These are phyloP conservation scores for Lepus townsendii DNA, from an alignment of 2,797 vertebrate genomes.

Conservation along the genomic window DNA sequence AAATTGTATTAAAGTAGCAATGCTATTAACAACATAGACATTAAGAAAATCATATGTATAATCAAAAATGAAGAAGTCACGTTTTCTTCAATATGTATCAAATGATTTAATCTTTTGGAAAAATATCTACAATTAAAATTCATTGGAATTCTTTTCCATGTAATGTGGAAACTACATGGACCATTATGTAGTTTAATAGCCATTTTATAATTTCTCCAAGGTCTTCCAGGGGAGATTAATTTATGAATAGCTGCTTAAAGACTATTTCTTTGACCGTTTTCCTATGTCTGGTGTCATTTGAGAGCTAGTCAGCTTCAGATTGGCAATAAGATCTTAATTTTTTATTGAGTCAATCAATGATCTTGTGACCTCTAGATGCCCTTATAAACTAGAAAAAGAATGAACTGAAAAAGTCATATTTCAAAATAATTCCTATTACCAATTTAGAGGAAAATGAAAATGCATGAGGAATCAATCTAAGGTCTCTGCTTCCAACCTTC, in stretches of 20 bases:
- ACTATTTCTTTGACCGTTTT: slow-evolving; percentile 64
- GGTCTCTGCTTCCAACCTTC: not conserved
- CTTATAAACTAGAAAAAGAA: slow-evolving; percentile 41
- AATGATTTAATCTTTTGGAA: slow-evolving; percentile 20
- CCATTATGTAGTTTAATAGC: slow-evolving; percentile 71
- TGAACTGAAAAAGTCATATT: slow-evolving; percentile 42
- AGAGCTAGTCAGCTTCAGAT: slow-evolving; percentile 61
- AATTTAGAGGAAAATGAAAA: not conserved
- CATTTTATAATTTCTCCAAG: slow-evolving; percentile 73
- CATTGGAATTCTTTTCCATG: slow-evolving; percentile 60
- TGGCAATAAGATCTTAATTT: slow-evolving; percentile 66
- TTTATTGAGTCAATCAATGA: slow-evolving; percentile 25
- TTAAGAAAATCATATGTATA: not conserved
- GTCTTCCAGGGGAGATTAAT: slow-evolving; percentile 51
- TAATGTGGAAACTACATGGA: slow-evolving; percentile 61
- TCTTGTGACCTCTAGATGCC: slow-evolving; percentile 30
- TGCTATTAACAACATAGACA: not conserved
- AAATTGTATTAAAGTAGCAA: not conserved
- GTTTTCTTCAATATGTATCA: not conserved
- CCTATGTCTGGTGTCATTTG: slow-evolving; percentile 57
- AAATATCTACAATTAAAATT: slow-evolving; percentile 69
- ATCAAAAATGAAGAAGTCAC: slow-evolving; percentile 6
- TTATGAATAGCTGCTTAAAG: slow-evolving; percentile 68
- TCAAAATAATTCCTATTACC: not conserved
- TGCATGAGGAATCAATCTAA: not conserved